phyloP scores from a whole-genome alignment of 2,888 invertebrate genomes.

The Eupeodes latifasciatus region DNA sequence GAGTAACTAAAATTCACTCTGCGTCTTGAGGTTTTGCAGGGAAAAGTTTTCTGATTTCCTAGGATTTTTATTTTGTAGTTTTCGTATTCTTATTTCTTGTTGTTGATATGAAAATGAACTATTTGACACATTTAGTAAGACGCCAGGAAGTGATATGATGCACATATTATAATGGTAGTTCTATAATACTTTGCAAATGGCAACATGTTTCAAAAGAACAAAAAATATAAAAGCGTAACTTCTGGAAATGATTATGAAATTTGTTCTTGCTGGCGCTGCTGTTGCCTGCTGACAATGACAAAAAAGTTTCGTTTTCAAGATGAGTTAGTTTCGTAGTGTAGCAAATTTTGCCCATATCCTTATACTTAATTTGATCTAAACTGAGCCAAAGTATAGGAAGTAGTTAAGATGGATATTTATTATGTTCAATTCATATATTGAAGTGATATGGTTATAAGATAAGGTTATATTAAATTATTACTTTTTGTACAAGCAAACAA shows the following conservation, averaged over 20 bases:
- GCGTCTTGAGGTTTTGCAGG: constrained; percentile 21
- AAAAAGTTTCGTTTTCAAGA: constrained; percentile 2
- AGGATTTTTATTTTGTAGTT: constrained; percentile 4
- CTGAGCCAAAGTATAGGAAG: not conserved
- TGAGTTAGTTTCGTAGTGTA: constrained; percentile 23
- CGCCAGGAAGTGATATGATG: constrained; percentile 60
- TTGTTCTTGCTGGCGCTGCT: constrained; percentile 1
- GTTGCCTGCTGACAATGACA: not conserved
- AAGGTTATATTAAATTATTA: constrained; percentile 10
- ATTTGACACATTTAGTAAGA: constrained; percentile 57
- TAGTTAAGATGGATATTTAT: not conserved
- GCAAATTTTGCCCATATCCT: not conserved
- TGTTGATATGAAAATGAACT: constrained; percentile 45
- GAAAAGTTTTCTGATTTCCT: constrained; percentile 6
- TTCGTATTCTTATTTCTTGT: not conserved
- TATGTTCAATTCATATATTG: not conserved
- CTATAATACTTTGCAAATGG: constrained; percentile 39
- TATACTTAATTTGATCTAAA: not conserved
- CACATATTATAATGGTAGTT: constrained; percentile 52
- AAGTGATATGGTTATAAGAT: not conserved
- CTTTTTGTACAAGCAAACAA: not conserved
- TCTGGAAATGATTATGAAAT: constrained; percentile 35
- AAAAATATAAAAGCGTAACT: not conserved
- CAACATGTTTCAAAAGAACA: constrained; percentile 21
- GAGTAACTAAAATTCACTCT: constrained; percentile 27